Conservation (phyloP, 2,888 invertebrate species). For the Acrocyrtus sp. region DNA sequence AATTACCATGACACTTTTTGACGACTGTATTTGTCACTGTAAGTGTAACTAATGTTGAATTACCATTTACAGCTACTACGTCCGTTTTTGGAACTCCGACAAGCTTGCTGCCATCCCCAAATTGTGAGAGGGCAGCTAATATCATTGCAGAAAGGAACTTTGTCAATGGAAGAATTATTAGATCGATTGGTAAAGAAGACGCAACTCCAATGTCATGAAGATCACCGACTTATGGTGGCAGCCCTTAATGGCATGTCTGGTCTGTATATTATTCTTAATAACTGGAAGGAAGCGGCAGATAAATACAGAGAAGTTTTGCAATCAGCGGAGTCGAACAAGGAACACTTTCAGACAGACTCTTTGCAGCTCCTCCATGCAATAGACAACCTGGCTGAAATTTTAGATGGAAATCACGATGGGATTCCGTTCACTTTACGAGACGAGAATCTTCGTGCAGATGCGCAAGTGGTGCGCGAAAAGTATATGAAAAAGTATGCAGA, state of each 20-base stretch:
- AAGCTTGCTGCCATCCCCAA: conserved; percentile 79
- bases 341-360: conserved; percentile 72
- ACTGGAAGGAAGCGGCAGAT: conserved; percentile 71
- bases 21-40: neutral
- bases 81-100: conserved; percentile 75
- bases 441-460: conserved; percentile 68
- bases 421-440: conserved; percentile 70
- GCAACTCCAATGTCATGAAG: conserved; percentile 73
- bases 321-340: conserved; percentile 68
- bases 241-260: conserved; percentile 78
- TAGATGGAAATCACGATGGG: conserved; percentile 66
- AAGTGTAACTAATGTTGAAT: no score
- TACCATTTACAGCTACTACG: conserved; percentile 69
- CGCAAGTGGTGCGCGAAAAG: conserved; percentile 70
- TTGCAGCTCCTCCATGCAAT: conserved; percentile 76
- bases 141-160: conserved; percentile 68
- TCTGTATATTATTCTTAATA: conserved; percentile 70
- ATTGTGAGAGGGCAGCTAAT: conserved; percentile 71
- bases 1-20: no score
- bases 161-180: conserved; percentile 75
- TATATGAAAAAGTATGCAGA: conserved; percentile 69
- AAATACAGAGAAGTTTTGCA: conserved; percentile 73
- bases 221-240: conserved; percentile 69
- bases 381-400: conserved; percentile 73
- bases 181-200: conserved; percentile 74